Evolutionary conservation across 2,888 invertebrate genomes (phyloP).

Genomic region (Tiliacea aurago): DNA sequence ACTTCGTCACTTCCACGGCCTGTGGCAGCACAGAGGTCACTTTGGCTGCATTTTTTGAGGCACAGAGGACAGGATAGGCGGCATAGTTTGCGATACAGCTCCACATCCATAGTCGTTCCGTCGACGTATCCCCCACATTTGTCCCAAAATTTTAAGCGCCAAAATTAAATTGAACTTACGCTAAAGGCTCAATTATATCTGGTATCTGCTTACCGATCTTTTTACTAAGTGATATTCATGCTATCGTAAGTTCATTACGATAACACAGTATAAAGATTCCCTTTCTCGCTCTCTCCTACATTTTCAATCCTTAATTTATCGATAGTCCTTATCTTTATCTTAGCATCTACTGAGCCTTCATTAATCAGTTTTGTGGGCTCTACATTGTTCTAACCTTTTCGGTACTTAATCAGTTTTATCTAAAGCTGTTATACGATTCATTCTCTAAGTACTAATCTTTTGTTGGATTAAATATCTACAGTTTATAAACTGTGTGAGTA

Average conservation of each 20-base stretch:
- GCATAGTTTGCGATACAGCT: background rate
- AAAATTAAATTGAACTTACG: background rate
- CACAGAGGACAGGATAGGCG: background rate
- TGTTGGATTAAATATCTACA: background rate
- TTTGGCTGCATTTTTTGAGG: background rate
- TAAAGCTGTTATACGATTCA: constrained; percentile 7
- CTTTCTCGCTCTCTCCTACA: constrained; percentile 4
- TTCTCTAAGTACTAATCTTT: constrained; percentile 17
- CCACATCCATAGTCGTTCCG: background rate
- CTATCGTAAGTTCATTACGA: constrained; percentile 1
- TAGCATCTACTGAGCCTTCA: constrained; percentile 31
- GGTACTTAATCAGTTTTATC: constrained; percentile 33
- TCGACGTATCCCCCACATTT: background rate
- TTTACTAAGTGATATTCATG: constrained; percentile 13
- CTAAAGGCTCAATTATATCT: background rate
- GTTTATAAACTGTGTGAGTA: constrained; percentile 7
- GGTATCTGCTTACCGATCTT: background rate
- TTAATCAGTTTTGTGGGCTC: constrained; percentile 44
- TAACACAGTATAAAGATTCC: background rate
- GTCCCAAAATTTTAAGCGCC: too few relatives aligned
- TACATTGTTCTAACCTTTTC: constrained; percentile 19
- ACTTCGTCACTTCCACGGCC: background rate
- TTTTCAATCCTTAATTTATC: constrained; percentile 33
- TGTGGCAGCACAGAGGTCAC: background rate
- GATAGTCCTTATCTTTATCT: constrained; percentile 36